Evolutionary conservation across 2,797 vertebrate species (phyloP), one percentile per base, ranked within the genome.

Genomic region (Gallinago stenura): DNA sequence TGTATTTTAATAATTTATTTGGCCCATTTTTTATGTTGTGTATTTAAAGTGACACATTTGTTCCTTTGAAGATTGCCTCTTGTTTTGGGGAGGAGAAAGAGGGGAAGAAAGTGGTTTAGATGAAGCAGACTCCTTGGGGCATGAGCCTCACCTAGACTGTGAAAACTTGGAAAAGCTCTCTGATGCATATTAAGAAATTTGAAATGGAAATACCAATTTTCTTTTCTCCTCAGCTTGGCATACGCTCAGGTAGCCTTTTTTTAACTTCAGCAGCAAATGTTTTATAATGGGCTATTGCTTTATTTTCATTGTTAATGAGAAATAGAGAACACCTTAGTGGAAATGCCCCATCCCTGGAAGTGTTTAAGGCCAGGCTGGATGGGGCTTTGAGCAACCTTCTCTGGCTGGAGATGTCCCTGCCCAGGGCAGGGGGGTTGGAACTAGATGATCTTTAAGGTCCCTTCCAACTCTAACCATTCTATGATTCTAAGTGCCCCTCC

Each of bases 1-100:
- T 61, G 68, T 91, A 94, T 96, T 97, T 97, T 96, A 97, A 97
- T 97, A 97, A 98, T 98, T 97, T 97, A 97, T 98, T 97, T 97
- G 94, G 97, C 96, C 95, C 96, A 94, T 96, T 97, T 98, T 96
- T 97, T 89, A 82, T 93, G 90, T 91, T 96, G 61, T 83, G 73
- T 94, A 92, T 96, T 97, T 97, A 94, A 97, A 97, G 95, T 95
- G 90, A 95, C 91, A 90, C 80, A 96, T 97, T 97, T 96, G 97
- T 96, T 97, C 90, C 97, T 98, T 97, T 97, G 97, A 98, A 97
- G 96, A 96, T 86, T 97, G 83, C 80, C 73, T 96, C 92, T 95
- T 96, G 54, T 97, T 96, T 93, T 75, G 92, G 92, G 87, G 87
- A 95, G 83, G 90, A 97, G 85, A 94, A 92, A 89, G 91, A 93